Conservation (phyloP, 2,113 vertebrate species). For the Ranitomeya imitator region DNA sequence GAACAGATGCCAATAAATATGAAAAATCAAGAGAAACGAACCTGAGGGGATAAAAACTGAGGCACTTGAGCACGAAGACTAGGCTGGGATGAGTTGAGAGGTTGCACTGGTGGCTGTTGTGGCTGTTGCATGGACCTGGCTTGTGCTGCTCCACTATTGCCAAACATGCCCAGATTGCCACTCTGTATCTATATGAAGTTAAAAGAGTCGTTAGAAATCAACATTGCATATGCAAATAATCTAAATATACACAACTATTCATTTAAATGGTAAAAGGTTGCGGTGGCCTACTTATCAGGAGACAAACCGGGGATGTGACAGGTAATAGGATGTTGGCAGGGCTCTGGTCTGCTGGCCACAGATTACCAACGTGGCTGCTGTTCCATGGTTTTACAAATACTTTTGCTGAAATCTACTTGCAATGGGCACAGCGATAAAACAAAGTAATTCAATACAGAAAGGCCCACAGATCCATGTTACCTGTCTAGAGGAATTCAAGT, state of each 20-base stretch:
- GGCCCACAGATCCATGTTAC: constrained; percentile 69
- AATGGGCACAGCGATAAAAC: neutral
- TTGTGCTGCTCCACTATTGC: constrained; percentile 94
- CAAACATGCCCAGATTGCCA: constrained; percentile 92
- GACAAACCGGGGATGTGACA: too few relatives aligned
- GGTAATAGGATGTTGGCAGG: too few relatives aligned
- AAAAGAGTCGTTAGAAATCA: neutral
- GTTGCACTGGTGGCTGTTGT: constrained; percentile 90
- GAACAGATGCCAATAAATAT: too few relatives aligned
- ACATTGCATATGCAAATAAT: neutral
- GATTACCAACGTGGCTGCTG: too few relatives aligned
- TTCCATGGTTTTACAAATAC: too few relatives aligned
- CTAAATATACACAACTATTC: neutral
- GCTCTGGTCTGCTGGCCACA: too few relatives aligned
- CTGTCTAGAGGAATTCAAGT: constrained; percentile 99
- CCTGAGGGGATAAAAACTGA: constrained; percentile 99
- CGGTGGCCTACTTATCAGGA: too few relatives aligned
- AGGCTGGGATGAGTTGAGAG: constrained; percentile 98
- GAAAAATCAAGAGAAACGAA: constrained; percentile 61
- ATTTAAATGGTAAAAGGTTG: neutral
- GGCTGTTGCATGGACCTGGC: constrained; percentile 86
- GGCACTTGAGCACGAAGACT: constrained; percentile 99
- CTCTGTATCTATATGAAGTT: constrained; percentile 83
- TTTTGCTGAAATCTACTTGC: neutral
- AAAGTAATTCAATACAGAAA: neutral